A percentile compares a stretch with the other conserved stretches of the same genome.
These are phyloP conservation scores for Automeris io DNA, from an alignment of 2,888 invertebrate species.

Conservation along the genomic window DNA sequence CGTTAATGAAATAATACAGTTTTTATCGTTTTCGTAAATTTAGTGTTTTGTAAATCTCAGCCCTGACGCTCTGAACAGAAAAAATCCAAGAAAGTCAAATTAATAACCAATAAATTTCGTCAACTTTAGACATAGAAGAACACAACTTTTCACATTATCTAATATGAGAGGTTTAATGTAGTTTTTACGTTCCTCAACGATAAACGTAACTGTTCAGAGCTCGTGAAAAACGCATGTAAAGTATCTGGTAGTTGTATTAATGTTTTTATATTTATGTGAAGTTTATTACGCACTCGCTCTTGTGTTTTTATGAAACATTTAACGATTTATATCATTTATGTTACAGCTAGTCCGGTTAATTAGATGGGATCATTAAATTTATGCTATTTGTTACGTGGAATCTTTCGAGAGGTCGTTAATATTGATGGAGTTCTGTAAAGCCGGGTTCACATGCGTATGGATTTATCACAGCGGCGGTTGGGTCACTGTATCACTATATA, in stretches of 20 bases:
- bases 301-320: conserved; percentile 23
- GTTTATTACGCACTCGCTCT: conserved; percentile 17
- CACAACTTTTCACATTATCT: not conserved
- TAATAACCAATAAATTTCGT: not conserved
- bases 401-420: conserved; percentile 18
- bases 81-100: not conserved
- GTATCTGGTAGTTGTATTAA: not conserved
- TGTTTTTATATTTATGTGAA: conserved; percentile 1
- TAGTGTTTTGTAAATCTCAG: too few species aligned
- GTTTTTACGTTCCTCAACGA: not conserved
- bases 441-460: too few species aligned
- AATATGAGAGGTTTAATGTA: not conserved
- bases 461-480: too few species aligned
- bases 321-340: conserved; percentile 55
- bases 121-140: not conserved
- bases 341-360: conserved; percentile 52
- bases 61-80: too few species aligned
- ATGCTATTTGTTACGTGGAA: conserved; percentile 33
- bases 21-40: too few species aligned
- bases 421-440: conserved; percentile 9
- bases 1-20: too few species aligned
- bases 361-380: conserved; percentile 55
- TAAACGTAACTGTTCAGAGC: not conserved
- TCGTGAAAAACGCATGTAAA: conserved; percentile 1
- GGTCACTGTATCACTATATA: too few species aligned